Evolutionary conservation across 2,888 invertebrate genomes (phyloP).

Genomic region (Theristus sp.): DNA sequence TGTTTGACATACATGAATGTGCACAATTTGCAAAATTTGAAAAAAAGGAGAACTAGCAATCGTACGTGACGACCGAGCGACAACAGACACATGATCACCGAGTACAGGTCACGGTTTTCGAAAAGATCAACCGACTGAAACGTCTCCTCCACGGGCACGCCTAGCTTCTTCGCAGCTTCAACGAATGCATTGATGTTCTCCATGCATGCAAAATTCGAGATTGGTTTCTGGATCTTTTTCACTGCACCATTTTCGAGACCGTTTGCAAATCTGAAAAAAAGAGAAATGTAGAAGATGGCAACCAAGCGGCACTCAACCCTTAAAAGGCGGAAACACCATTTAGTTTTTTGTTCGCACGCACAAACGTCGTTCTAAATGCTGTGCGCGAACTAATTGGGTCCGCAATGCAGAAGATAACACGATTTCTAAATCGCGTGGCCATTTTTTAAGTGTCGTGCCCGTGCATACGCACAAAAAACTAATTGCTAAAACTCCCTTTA

Average conservation of each 20-base stretch:
- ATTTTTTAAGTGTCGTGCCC: no score
- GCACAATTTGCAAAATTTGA: no score
- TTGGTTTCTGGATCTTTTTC: slow-evolving; percentile 73
- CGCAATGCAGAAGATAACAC: no score
- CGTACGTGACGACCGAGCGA: slow-evolving; percentile 40
- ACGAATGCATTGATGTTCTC: slow-evolving; percentile 92
- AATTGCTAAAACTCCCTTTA: no score
- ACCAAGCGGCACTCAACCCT: not conserved
- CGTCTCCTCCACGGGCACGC: slow-evolving; percentile 62
- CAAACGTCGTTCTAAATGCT: not conserved
- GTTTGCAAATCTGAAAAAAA: slow-evolving; percentile 52
- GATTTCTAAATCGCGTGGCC: no score
- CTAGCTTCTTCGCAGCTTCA: slow-evolving; percentile 59
- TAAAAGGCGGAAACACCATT: not conserved
- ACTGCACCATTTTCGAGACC: slow-evolving; percentile 61
- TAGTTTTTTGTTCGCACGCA: not conserved
- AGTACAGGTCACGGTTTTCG: slow-evolving; percentile 85
- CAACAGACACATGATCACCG: slow-evolving; percentile 79
- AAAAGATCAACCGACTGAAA: slow-evolving; percentile 95
- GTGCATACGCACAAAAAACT: no score
- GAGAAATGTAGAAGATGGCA: not conserved
- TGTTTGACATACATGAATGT: no score
- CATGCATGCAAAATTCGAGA: slow-evolving; percentile 92
- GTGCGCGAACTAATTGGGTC: no score
- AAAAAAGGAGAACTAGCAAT: not conserved